Conservation (phyloP, 1,140 invertebrate genomes). For the Argopecten irradians region DNA sequence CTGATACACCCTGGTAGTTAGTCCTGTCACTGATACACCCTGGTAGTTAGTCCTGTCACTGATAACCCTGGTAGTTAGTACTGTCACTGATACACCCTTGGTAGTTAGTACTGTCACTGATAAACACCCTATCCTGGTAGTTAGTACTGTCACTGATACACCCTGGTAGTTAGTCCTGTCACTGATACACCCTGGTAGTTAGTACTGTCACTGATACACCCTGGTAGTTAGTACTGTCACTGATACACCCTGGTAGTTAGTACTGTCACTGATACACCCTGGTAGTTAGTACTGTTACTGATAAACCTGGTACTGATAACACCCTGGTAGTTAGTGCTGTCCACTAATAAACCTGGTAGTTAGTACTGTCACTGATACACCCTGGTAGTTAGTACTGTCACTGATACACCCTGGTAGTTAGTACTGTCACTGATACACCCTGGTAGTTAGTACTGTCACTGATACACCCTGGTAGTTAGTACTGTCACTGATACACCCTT, state of each 20-base stretch:
- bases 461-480: too few relatives aligned
- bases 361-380: too few relatives aligned
- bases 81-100: too few relatives aligned
- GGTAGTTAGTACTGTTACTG: neutral
- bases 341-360: neutral
- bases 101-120: too few relatives aligned
- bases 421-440: too few relatives aligned
- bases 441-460: too few relatives aligned
- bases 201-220: neutral
- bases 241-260: constrained; percentile 14
- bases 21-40: neutral
- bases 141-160: neutral
- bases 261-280: neutral
- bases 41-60: neutral
- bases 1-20: constrained; percentile 14
- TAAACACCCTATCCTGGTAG: too few relatives aligned
- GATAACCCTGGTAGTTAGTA: too few relatives aligned
- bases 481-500: too few relatives aligned
- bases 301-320: neutral
- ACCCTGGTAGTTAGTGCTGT: neutral
- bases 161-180: neutral
- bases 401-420: too few relatives aligned
- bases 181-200: neutral
- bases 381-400: too few relatives aligned
- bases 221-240: neutral